Evolutionary conservation across 2,888 invertebrate species (phyloP), one percentile per base, ranked within the genome.

Genomic region (Drosophila melanosoma): DNA sequence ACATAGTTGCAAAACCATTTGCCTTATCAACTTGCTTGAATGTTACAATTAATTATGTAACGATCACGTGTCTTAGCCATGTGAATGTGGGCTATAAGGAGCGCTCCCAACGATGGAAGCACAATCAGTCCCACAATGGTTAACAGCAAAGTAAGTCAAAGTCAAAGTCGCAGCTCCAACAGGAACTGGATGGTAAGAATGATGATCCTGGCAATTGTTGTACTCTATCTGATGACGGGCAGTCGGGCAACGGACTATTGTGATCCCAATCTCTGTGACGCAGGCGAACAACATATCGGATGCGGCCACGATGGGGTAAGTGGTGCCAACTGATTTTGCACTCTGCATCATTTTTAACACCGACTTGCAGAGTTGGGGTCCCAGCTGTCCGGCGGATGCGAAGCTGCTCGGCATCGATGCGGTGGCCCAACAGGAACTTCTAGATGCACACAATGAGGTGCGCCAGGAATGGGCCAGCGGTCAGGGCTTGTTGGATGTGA

Each of bases 381-480:
- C 10, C 7, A 11, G 7, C 0, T 79, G 79, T 49, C 42, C 78
- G 5, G 0, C n/a, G 0, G 32, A 12, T 29, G 80, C 65, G 3
- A 11, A 11, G 3, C 1, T 71, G 3, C 0, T 76, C 8, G 0
- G 12, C 1, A 23, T 82, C 0, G 35, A 59, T 54, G 0, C 6
- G 1, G 11, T 10, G 0, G 52, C 36, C 0, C 57, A 59, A 12
- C 5, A 57, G 2, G 2, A 1, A 0, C 0, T 69, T 0, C 7
- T 78, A 6, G n/a, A 11, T 3, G 62, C 42, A 0, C 80, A 80
- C 52, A 83, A 86, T 20, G 4, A 23, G 0, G 20, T 69, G 15
- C 80, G 84, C 5, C 60, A 83, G 8, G 12, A 59, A 3, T 83
- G 76, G 74, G 82, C 83, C 29, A 75, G 58, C 1, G 83, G 86